Evolutionary conservation across 2,888 invertebrate genomes (phyloP).

Genomic region (Isoperla grammatica): DNA sequence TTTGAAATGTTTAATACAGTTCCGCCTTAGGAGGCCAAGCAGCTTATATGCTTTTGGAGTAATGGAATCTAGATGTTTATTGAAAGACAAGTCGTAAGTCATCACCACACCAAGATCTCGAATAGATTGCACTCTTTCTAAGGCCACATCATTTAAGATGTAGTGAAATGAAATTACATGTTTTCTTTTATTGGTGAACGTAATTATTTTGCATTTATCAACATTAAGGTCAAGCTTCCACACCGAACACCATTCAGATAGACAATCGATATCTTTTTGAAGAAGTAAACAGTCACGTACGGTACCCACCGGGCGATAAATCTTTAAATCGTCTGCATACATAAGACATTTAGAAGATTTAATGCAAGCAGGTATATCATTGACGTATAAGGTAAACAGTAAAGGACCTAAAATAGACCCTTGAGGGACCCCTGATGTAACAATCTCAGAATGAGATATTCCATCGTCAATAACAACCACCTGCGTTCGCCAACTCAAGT

Average conservation of each 20-base stretch:
- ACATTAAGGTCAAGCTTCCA: background rate
- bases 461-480: background rate
- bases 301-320: background rate
- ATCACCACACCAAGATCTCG: background rate
- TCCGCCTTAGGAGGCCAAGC: background rate
- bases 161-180: background rate
- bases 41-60: conserved; percentile 1
- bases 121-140: background rate
- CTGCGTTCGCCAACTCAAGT: background rate
- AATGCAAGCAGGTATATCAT: background rate
- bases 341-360: background rate
- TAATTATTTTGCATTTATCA: background rate
- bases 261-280: background rate
- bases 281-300: background rate
- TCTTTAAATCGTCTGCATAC: conserved; percentile 9
- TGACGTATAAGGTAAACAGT: background rate
- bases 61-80: background rate
- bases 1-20: background rate
- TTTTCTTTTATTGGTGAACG: conserved; percentile 4
- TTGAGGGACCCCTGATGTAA: background rate
- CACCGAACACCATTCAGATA: background rate
- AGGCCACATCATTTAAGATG: background rate
- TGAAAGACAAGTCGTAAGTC: background rate
- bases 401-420: conserved; percentile 2
- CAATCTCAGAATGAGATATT: background rate